Evolutionary conservation across 2,888 invertebrate genomes (phyloP).

Genomic region (Chalcosyrphus nemorum): DNA sequence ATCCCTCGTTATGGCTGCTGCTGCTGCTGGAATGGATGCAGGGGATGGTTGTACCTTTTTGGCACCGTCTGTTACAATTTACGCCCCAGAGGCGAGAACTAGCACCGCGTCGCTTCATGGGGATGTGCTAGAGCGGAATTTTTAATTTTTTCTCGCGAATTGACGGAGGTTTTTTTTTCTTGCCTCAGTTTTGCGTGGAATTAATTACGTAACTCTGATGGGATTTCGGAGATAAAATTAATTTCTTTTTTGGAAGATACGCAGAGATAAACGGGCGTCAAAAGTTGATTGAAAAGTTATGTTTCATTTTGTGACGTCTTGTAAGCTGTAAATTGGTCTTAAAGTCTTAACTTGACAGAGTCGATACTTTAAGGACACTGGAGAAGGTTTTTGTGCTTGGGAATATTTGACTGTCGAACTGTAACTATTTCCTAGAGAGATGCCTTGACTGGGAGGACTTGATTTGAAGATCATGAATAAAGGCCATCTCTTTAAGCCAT

Average conservation of each 20-base stretch:
- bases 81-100: constrained; percentile 48
- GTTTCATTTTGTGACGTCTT: too few relatives aligned
- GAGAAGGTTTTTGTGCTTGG: too few relatives aligned
- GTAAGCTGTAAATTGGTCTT: background rate
- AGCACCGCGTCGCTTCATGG: constrained; percentile 8
- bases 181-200: constrained; percentile 13
- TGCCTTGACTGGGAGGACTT: too few relatives aligned
- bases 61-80: constrained; percentile 67
- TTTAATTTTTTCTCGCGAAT: constrained; percentile 63
- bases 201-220: constrained; percentile 48
- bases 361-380: background rate
- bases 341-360: background rate
- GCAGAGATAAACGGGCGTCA: background rate
- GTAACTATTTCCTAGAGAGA: too few relatives aligned
- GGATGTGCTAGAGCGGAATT: constrained; percentile 40
- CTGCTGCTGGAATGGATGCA: background rate
- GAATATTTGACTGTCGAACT: too few relatives aligned
- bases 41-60: constrained; percentile 59
- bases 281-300: background rate
- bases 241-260: background rate
- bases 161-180: constrained; percentile 36
- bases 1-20: background rate
- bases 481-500: too few relatives aligned
- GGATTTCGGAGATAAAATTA: constrained; percentile 17
- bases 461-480: too few relatives aligned